Evolutionary conservation across 2,797 vertebrate species (phyloP), one percentile per base, ranked within the genome.

Genomic region (Brachymystax lenok): DNA sequence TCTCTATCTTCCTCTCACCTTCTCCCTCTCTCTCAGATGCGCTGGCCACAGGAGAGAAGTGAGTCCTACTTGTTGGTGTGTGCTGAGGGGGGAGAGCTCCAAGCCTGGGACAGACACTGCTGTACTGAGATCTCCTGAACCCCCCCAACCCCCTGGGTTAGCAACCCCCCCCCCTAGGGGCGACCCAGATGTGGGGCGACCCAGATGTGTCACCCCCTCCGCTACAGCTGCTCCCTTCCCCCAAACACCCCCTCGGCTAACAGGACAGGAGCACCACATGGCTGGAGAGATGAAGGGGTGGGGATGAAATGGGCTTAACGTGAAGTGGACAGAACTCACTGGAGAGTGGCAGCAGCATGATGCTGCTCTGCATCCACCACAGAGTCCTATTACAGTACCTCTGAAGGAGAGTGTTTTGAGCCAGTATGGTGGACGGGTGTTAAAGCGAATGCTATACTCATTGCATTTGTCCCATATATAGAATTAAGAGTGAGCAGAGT

Each of bases 31-130:
- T 80, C 1, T 19, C 77, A 94, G 93, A 86, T 90, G 77, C 85
- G 68, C 19, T 80, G 86, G 76, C 91, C 92, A 67, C 88, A 82
- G 80, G 87, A 87, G 82, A 93, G 70, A 79, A 85, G 82, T 91
- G 92, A 93, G 88, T 90, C 86, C 0, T 93, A 93, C 79, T 74
- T 94, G 83, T 84, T 93, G 80, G 88, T 88, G 78, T 94, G 91
- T 83, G 90, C 88, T 21, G 77, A 76, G 66, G 83, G 84, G n/a
- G 79, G 78, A n/a, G 86, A 83, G 17, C 71, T 89, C 46, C 85
- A 85, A 61, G 84, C 83, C 77, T 91, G 91, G 91, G 74, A 82
- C 21, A 82, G 88, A 74, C 80, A 77, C 61, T 79, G 79, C 75
- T 81, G 73, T 24, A 75, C 83, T 1, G 86, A 90, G 73, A 79